Conservation (phyloP, 1,140 invertebrate species). For the Laupala kohalensis region DNA sequence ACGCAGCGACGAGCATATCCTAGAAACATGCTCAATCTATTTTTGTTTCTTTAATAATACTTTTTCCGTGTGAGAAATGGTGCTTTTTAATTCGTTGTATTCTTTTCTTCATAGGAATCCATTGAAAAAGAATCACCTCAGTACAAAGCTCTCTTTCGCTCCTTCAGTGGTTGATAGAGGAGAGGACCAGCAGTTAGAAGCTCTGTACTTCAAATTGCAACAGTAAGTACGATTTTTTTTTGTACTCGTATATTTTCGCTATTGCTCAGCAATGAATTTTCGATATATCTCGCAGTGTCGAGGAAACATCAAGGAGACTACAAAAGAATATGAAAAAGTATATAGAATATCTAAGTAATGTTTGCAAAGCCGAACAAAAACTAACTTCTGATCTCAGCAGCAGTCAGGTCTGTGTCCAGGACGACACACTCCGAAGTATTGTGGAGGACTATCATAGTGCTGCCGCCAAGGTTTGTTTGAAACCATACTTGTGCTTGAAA, state of each 20-base stretch:
- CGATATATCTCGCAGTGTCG: conserved; percentile 21
- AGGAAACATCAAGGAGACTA: conserved; percentile 27
- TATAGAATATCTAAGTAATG: conserved; percentile 22
- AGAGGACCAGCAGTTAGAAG: background rate
- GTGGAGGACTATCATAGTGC: conserved; percentile 31
- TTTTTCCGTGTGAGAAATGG: no score
- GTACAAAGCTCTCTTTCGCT: background rate
- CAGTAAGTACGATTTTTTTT: background rate
- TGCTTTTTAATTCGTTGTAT: background rate
- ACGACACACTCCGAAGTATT: conserved; percentile 27
- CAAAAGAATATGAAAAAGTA: conserved; percentile 32
- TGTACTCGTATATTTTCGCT: no score
- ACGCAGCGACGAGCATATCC: no score
- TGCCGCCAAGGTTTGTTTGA: conserved; percentile 23
- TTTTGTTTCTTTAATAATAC: no score
- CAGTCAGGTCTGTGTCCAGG: conserved; percentile 25
- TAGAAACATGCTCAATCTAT: no score
- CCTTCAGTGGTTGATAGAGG: background rate
- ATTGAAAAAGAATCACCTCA: background rate
- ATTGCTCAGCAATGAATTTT: background rate
- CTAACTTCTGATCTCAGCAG: conserved; percentile 27
- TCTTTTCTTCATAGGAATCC: background rate
- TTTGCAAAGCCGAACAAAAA: conserved; percentile 27
- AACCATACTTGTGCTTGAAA: background rate
- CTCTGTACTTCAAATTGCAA: background rate